These are phyloP conservation scores for Erpobdella octoculata DNA, from an alignment of 2,888 invertebrate genomes.

Conservation along the genomic window DNA sequence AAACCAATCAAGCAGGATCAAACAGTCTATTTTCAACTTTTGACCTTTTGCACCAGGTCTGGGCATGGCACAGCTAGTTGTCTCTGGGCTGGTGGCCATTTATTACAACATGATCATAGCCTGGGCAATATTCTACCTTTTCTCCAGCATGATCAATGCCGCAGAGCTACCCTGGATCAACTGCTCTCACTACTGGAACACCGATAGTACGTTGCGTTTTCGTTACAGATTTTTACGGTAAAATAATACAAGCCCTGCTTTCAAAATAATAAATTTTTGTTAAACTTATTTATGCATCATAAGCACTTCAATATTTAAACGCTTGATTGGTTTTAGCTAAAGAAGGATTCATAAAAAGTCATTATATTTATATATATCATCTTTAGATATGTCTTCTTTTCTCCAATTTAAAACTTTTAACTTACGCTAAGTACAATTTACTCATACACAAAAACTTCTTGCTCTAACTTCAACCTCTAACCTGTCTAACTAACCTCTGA, in stretches of 20 bases:
- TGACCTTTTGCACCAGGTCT: too few species aligned
- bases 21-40: too few species aligned
- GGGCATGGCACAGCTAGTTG: constrained; percentile 42
- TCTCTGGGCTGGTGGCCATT: constrained; percentile 41
- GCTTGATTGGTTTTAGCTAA: not conserved
- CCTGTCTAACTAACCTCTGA: too few species aligned
- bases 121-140: constrained; percentile 44
- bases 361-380: too few species aligned
- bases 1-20: too few species aligned
- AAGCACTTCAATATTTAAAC: not conserved
- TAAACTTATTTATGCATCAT: not conserved
- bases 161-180: constrained; percentile 34
- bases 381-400: too few species aligned
- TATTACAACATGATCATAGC: constrained; percentile 48
- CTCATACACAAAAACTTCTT: too few species aligned
- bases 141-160: constrained; percentile 40
- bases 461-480: too few species aligned
- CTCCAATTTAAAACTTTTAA: not conserved
- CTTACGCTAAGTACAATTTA: not conserved
- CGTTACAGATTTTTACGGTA: not conserved
- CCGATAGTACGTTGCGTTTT: constrained; percentile 30
- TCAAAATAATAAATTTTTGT: not conserved
- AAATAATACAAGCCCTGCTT: not conserved
- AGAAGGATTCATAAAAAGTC: too few species aligned
- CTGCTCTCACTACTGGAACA: constrained; percentile 33